These are phyloP conservation scores for Antigone vipio DNA, from an alignment of 2,113 vertebrate genomes.

Conservation along the genomic window DNA sequence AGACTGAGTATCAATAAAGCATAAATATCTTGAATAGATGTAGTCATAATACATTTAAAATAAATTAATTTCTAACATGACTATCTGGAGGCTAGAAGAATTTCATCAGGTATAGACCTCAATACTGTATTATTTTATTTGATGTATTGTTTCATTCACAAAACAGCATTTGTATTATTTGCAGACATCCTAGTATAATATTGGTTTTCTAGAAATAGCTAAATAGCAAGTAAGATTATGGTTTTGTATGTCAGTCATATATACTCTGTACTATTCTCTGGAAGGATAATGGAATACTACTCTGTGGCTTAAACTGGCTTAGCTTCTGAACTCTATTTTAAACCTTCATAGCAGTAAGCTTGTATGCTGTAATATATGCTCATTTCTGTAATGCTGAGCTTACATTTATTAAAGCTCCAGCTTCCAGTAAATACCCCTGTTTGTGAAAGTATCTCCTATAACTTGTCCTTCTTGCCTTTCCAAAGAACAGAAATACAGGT, in stretches of 20 bases:
- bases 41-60: neutral
- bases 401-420: neutral
- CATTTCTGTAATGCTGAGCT: neutral
- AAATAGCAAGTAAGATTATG: slow-evolving; percentile 52
- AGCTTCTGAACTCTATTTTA: slow-evolving; percentile 47
- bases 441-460: neutral
- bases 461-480: neutral
- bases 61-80: neutral
- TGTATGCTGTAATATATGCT: slow-evolving; percentile 2
- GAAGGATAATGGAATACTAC: slow-evolving; percentile 21
- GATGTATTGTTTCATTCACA: slow-evolving; percentile 20
- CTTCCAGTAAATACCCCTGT: neutral
- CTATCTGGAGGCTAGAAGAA: neutral
- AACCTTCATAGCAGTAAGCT: neutral
- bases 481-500: neutral
- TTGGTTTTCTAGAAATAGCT: slow-evolving; percentile 16
- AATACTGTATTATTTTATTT: neutral
- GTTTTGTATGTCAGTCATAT: slow-evolving; percentile 9
- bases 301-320: slow-evolving; percentile 41
- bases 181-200: neutral
- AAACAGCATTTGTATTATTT: slow-evolving; percentile 2
- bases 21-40: neutral
- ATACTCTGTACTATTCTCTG: neutral
- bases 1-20: neutral
- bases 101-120: neutral